phyloP scores from a whole-genome alignment of 2,888 invertebrate species.

The Alviniconcha strummeri region DNA sequence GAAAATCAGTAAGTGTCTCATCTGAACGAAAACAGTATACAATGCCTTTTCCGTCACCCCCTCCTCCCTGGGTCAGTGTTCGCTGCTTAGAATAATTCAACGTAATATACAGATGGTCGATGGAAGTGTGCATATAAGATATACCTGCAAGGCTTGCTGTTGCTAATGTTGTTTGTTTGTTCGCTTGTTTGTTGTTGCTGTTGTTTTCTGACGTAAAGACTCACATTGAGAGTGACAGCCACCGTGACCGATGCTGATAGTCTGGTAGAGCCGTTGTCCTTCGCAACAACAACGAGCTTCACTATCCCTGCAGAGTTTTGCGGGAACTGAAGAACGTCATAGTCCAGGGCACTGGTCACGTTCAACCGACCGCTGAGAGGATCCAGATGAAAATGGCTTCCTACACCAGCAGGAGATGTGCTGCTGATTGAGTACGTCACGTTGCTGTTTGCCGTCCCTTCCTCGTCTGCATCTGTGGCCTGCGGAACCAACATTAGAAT shows the following conservation, averaged over 20 bases:
- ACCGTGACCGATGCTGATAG: constrained; percentile 44
- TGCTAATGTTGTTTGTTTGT: too few relatives aligned
- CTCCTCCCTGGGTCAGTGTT: too few relatives aligned
- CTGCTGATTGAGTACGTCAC: constrained; percentile 45
- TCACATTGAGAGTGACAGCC: constrained; percentile 70
- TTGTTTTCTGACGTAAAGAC: constrained; percentile 59
- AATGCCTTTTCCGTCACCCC: too few relatives aligned
- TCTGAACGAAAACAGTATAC: too few relatives aligned
- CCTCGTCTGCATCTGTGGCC: constrained; percentile 85
- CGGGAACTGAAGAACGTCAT: constrained; percentile 50
- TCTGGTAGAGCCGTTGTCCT: constrained; percentile 57
- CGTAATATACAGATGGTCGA: too few relatives aligned
- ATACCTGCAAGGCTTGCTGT: too few relatives aligned
- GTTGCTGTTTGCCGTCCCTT: constrained; percentile 54
- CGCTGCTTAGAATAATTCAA: too few relatives aligned
- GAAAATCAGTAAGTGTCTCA: too few relatives aligned
- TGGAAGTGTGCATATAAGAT: too few relatives aligned
- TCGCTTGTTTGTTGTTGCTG: too few relatives aligned
- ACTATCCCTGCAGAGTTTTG: constrained; percentile 47
- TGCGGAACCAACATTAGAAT: too few relatives aligned
- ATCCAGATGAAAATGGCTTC: constrained; percentile 78
- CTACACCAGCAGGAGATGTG: neutral
- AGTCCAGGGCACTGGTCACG: constrained; percentile 58
- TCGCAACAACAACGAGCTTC: constrained; percentile 53
- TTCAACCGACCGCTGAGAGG: constrained; percentile 78